Evolutionary conservation across 1,140 invertebrate species (phyloP).

Genomic region (Cataglyphis hispanica): DNA sequence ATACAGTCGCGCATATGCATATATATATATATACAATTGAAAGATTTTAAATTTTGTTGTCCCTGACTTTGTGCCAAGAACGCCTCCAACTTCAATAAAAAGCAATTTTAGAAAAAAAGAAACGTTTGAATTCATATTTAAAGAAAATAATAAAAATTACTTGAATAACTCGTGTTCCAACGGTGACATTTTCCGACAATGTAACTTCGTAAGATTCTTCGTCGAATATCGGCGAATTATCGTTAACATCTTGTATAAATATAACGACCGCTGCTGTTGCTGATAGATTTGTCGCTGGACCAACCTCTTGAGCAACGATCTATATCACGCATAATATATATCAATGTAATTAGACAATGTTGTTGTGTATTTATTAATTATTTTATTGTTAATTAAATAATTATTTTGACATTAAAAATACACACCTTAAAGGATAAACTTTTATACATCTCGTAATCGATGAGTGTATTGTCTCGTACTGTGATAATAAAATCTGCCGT

Average conservation of each 20-base stretch:
- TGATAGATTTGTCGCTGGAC: conserved; percentile 91
- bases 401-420: background rate
- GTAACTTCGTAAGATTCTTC: conserved; percentile 91
- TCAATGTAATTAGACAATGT: background rate
- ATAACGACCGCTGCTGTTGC: conserved; percentile 92
- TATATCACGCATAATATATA: conserved; percentile 75
- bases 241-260: conserved; percentile 95
- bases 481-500: conserved; percentile 93
- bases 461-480: conserved; percentile 92
- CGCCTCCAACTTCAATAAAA: no score
- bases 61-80: no score
- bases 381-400: background rate
- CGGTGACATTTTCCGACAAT: conserved; percentile 92
- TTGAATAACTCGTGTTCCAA: conserved; percentile 91
- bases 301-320: conserved; percentile 93
- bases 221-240: conserved; percentile 94
- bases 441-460: conserved; percentile 94
- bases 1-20: no score
- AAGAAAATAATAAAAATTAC: conserved; percentile 84
- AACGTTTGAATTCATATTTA: background rate
- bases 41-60: no score
- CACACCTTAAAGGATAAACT: conserved; percentile 90
- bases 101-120: no score
- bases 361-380: background rate
- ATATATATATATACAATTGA: no score